These are phyloP conservation scores for Bombus superbus DNA, from an alignment of 1,140 invertebrate genomes.

Conservation along the genomic window DNA sequence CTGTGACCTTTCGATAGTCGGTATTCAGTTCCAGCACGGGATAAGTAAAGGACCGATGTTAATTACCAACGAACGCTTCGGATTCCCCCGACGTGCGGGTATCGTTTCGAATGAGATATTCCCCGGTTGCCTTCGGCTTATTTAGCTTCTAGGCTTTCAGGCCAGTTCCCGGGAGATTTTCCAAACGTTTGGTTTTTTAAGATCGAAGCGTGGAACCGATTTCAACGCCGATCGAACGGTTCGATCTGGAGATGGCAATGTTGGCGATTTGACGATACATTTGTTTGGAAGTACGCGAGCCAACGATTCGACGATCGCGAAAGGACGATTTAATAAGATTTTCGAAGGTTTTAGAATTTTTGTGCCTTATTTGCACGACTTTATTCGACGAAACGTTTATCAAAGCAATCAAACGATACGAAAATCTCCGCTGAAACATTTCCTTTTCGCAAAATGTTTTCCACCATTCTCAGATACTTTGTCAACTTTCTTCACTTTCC, in stretches of 20 bases:
- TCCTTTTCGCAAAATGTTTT: background rate
- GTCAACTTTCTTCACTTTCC: background rate
- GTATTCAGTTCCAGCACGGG: background rate
- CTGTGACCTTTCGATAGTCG: conserved; percentile 1
- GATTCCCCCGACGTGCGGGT: background rate
- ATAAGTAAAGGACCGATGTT: conserved; percentile 42
- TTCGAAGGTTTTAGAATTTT: background rate
- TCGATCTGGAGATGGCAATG: no score
- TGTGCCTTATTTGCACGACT: background rate
- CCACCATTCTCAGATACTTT: background rate
- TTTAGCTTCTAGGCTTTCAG: conserved; percentile 5
- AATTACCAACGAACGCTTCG: conserved; percentile 36
- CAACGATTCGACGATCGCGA: no score
- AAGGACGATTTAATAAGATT: background rate
- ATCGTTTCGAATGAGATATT: conserved; percentile 10
- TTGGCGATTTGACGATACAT: no score
- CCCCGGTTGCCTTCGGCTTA: background rate
- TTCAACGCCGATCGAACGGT: background rate
- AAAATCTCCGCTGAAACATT: background rate
- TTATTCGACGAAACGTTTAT: background rate
- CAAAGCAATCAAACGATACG: background rate
- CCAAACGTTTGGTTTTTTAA: background rate
- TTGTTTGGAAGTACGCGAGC: no score
- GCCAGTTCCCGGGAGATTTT: background rate
- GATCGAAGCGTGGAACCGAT: background rate